Evolutionary conservation across 1,140 invertebrate genomes (phyloP).

Genomic region (Yoshiicerus persimilis): DNA sequence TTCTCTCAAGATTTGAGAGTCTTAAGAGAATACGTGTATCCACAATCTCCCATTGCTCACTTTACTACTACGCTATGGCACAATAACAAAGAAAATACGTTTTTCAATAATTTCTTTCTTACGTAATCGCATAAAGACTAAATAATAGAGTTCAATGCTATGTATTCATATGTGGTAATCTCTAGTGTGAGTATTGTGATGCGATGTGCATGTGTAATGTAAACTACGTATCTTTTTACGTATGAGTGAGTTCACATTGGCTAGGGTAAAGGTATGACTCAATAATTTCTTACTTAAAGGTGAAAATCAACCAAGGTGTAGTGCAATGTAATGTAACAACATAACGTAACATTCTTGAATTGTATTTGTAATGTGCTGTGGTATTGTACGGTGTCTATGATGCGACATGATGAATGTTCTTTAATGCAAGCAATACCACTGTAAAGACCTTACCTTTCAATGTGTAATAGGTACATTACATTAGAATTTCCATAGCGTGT

Average conservation of each 20-base stretch:
- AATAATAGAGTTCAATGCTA: not conserved
- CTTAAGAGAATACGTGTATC: not conserved
- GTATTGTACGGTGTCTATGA: not conserved
- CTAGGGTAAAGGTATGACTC: not conserved
- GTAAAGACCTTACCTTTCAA: not conserved
- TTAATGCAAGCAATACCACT: not conserved
- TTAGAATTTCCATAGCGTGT: not conserved
- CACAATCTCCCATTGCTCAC: not conserved
- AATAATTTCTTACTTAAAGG: not conserved
- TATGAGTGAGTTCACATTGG: not conserved
- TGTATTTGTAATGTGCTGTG: not conserved
- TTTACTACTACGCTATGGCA: not conserved
- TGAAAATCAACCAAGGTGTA: constrained; percentile 20
- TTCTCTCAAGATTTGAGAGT: not conserved
- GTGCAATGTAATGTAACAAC: not conserved
- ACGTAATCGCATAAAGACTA: not conserved
- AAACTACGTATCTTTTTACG: not conserved
- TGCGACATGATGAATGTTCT: not conserved
- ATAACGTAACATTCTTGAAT: not conserved
- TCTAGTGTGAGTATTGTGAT: not conserved
- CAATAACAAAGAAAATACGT: not conserved
- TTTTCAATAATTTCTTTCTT: not conserved
- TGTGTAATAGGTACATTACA: not conserved
- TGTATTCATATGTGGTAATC: not conserved
- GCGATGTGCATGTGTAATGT: not conserved